Percentiles rank a stretch among this genome's conserved stretches.
Conservation (phyloP, 37 sponge, comb jelly and placozoan species). For the Ephydatia muelleri region DNA sequence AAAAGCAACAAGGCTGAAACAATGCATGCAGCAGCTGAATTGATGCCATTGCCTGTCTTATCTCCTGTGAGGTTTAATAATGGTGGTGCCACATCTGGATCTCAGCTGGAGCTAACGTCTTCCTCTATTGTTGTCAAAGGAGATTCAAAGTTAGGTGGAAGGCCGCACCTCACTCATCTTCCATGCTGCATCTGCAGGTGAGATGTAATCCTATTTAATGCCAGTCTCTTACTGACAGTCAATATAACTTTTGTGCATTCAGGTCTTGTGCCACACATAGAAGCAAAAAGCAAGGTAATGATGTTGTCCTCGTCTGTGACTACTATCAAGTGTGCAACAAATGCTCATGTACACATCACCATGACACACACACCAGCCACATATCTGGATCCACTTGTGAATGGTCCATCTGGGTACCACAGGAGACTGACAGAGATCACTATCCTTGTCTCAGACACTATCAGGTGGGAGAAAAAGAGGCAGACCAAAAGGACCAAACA, state of each 20-base stretch:
- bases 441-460: conserved; percentile 28
- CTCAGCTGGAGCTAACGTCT: background rate
- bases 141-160: background rate
- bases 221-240: background rate
- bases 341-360: background rate
- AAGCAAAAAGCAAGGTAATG: background rate
- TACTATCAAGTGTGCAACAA: too few relatives aligned
- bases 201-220: background rate
- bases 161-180: background rate
- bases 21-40: background rate
- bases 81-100: background rate
- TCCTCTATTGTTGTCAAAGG: background rate
- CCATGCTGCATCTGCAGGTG: background rate
- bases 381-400: conserved; percentile 14
- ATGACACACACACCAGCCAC: background rate
- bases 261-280: background rate
- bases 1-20: background rate
- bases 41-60: background rate
- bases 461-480: conserved; percentile 15
- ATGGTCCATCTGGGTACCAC: conserved; percentile 28
- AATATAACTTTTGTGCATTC: background rate
- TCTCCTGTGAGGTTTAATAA: background rate
- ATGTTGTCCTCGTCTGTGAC: too few relatives aligned
- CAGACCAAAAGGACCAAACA: background rate
- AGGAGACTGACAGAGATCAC: conserved; percentile 35